These are phyloP conservation scores for Brachionus paranguensis DNA, from an alignment of 1,140 invertebrate species.

Conservation along the genomic window DNA sequence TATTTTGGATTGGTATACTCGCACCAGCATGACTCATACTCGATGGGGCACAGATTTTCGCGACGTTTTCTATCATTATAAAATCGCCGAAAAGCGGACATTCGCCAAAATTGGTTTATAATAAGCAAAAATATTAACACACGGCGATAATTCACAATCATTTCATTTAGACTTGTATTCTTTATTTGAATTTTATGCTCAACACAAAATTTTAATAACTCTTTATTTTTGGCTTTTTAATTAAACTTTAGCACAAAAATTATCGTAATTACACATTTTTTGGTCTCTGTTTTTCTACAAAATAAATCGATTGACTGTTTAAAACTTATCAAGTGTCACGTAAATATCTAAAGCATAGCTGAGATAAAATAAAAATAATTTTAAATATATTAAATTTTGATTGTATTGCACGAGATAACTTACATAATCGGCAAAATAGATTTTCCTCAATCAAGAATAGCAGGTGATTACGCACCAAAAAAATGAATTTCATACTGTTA, in stretches of 20 bases:
- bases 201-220: neutral
- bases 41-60: conserved; percentile 6
- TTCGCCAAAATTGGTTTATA: neutral
- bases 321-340: neutral
- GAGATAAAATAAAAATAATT: neutral
- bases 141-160: neutral
- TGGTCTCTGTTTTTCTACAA: neutral
- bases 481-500: neutral
- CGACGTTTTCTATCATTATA: neutral
- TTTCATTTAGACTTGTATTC: neutral
- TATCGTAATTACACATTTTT: neutral
- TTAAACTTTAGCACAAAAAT: neutral
- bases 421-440: neutral
- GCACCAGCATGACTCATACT: conserved; percentile 13
- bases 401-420: neutral
- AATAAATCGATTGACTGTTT: neutral
- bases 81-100: neutral
- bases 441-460: neutral
- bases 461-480: neutral
- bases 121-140: neutral
- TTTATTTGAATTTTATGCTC: neutral
- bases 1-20: conserved; percentile 15
- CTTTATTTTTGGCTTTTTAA: neutral
- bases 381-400: neutral
- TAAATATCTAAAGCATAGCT: neutral